A percentile compares a stretch with the other conserved stretches of the same genome.
Conservation (phyloP, 2,113 vertebrate genomes). For the Isichthys henryi region DNA sequence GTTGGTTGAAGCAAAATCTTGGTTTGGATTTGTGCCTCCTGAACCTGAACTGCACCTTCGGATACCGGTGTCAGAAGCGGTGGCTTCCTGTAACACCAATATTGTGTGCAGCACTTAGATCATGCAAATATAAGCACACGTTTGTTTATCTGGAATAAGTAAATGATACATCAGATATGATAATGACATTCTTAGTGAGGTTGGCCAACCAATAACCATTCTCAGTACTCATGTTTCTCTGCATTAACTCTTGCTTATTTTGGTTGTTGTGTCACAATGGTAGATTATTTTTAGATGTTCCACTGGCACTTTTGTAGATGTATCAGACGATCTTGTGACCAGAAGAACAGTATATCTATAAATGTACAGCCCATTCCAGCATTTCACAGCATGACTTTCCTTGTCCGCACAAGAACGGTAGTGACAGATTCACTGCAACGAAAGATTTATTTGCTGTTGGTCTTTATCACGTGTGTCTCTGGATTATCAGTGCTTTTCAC, state of each 20-base stretch:
- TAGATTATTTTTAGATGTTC: slow-evolving; percentile 18
- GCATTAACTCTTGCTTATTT: not conserved
- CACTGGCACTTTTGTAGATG: not conserved
- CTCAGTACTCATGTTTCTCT: not conserved
- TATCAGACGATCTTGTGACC: not conserved
- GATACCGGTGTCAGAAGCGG: not conserved
- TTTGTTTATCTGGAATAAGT: not conserved
- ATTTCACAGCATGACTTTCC: not conserved
- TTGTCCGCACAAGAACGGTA: not conserved
- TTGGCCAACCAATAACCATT: not conserved
- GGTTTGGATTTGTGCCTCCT: not conserved
- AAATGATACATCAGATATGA: not conserved
- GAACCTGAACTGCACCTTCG: not conserved
- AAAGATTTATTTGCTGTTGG: not conserved
- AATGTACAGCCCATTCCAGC: not conserved
- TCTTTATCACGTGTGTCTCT: not conserved
- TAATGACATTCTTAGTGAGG: not conserved
- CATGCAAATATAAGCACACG: not conserved
- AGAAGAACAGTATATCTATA: slow-evolving; percentile 11
- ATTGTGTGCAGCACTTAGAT: not conserved
- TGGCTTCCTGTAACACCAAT: not conserved
- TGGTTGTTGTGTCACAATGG: not conserved
- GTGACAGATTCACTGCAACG: not conserved
- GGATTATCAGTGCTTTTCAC: not conserved
- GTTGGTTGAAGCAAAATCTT: not conserved